Evolutionary conservation across 2,888 invertebrate species (phyloP), one percentile per base, ranked within the genome.

Genomic region (Lepas anatifera): DNA sequence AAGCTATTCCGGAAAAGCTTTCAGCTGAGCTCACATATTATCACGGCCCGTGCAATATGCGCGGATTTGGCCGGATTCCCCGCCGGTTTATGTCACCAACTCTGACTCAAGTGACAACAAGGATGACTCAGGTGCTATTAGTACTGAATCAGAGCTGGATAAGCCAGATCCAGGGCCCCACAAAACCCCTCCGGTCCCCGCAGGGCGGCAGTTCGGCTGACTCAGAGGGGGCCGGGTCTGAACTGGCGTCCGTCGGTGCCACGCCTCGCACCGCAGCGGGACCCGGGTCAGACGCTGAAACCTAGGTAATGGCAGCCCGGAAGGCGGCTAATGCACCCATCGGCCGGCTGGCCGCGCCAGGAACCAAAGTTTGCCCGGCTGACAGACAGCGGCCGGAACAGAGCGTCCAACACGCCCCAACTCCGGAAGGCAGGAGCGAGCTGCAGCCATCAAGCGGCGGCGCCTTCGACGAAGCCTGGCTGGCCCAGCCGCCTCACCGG

Each of bases 271-370:
- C 52, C 25, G 10, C 25, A 50, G 22, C 50, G 16, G 29, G 52
- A 52, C 52, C 58, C 58, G 58, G 58, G 29, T 29, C 52, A 29
- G 58, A 29, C 58, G 35, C 32, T 29, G 32, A 22, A 58, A 58
- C 58, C 22, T n/a, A 66, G 64, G 64, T 66, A 66, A 66, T 66
- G 64, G 64, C 39, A 8, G 39, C 2, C 7, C 64, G 64, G 64
- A 66, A 66, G 39, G 39, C 64, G n/a, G 39, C 64, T 66, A 66
- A 66, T 66, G 64, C 64, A 66, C 29, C 58, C 58, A 58, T 58
- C 58, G 16, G 58, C 32, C 22, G 32, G 1, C 18, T 18, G 25
- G 25, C 58, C 32, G 32, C 18, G 58, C 27, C 58, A 22, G 32
- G 32, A 32, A 35, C 22, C 32, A 29, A 58, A 58, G 58, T 58